Evolutionary conservation across 92 coral and sea anemone species (phyloP), one percentile per base, ranked within the genome.

Genomic region (Bergia sp.): DNA sequence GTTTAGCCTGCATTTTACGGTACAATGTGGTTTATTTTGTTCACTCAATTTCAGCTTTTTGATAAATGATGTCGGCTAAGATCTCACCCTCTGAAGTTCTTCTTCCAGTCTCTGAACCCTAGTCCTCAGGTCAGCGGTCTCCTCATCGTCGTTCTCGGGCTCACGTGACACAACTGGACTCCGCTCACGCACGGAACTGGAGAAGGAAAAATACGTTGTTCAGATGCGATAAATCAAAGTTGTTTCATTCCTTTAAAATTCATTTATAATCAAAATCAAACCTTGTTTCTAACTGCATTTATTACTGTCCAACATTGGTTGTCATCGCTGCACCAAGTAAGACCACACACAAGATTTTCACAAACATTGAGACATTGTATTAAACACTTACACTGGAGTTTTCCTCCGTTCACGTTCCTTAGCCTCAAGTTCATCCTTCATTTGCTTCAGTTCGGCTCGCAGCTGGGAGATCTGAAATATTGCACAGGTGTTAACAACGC

Each of bases 101-200:
- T 96, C 98, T 86, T 96, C 97, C 23, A 95, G 92, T 71, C 89
- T 94, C 82, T 89, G 91, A 43, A 96, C 86, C 82, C 92, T 91
- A 53, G 92, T 93, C 57, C 89, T 89, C 47, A 95, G 90, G 69
- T 95, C 94, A 79, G 72, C 94, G 11, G 89, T 87, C 41, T 89
- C 96, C 79, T 86, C 92, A 36, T 86, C 92, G 38, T 89, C 90
- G 38, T 77, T 40, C 73, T 91, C 93, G n/a, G 88, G 91, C 87
- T 80, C 81, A 47, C 29, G 86, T 41, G 88, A 72, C 38, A 37
- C 76, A 74, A 53, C 88, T 1, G 82, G 81, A 73, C 89, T 89
- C 4, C 89, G 77, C 45, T 76, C 82, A 72, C 88, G 93, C 38
- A 44, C 65, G 23, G 87, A 42, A 23, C 86, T 82, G 41, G 20